phyloP scores from a whole-genome alignment of 2,113 vertebrate genomes.

The Paramisgurnus dabryanus region DNA sequence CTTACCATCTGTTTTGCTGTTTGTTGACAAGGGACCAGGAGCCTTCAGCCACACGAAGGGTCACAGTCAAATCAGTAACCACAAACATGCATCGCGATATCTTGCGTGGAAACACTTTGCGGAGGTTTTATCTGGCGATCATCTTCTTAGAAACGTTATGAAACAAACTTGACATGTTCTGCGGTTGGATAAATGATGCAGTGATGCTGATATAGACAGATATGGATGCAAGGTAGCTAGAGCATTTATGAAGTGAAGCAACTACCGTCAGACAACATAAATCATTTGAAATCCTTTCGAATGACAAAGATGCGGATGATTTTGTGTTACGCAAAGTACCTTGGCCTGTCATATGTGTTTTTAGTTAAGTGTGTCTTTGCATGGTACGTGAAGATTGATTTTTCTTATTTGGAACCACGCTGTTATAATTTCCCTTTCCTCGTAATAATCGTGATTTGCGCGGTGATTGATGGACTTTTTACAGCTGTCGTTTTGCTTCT shows the following conservation, averaged over 20 bases:
- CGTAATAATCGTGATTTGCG: slow-evolving; percentile 63
- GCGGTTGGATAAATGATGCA: not conserved
- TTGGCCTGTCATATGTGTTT: not conserved
- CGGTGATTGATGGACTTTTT: slow-evolving; percentile 62
- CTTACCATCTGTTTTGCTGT: not conserved
- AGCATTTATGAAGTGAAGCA: not conserved
- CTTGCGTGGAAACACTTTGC: not conserved
- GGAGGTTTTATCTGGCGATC: not conserved
- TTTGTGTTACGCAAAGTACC: not conserved
- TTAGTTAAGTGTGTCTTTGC: not conserved
- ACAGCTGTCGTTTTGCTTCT: slow-evolving; percentile 52
- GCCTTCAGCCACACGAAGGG: not conserved
- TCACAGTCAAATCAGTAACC: slow-evolving; percentile 3
- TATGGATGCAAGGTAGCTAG: not conserved
- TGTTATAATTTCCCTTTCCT: slow-evolving; percentile 52
- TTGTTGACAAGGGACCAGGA: not conserved
- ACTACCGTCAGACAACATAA: not conserved
- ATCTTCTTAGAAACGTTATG: slow-evolving; percentile 13
- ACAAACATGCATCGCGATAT: not conserved
- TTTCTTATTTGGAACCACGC: slow-evolving; percentile 41
- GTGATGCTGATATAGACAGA: not conserved
- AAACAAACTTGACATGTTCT: not conserved
- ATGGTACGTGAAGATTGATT: not conserved
- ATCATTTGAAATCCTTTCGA: not conserved
- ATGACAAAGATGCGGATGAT: not conserved